Base-by-base conservation (phyloP, 2,888 invertebrate species). In the Campopleginae sp. region DNA sequence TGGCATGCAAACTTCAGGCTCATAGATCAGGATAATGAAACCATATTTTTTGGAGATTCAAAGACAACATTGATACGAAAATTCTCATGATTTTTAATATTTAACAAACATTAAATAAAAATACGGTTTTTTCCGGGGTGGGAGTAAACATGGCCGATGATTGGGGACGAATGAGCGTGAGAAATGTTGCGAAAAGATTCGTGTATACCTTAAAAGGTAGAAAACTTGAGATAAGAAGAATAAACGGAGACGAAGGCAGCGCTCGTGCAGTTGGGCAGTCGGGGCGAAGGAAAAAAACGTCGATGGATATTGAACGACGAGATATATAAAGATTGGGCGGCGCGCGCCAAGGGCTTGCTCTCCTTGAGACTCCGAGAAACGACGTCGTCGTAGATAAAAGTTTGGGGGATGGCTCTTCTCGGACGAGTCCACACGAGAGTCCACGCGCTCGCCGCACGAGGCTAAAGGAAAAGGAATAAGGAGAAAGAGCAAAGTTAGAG, bases 341-440 rank as follows among this genome's bases (percentile, higher is more conserved):
- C n/a, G n/a, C n/a, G n/a, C n/a, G 33, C 27, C 23, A 76, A 78
- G 85, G 51, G n/a, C 46, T 63, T 63, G 51, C 27, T 31, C 65
- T n/a, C n/a, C n/a, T n/a, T n/a, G 77, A 84, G 80, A 83, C 74
- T 82, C 82, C 58, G 82, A 80, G 82, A 68, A 81, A 81, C 84
- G 74, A 82, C 68, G 66, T 61, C 68, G 66, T 61, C 79, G 63
- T 80, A 81, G 87, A 85, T 86, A 85, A 80, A 84, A 86, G 74
- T 74, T 84, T 86, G 79, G 46, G 38, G 79, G 76, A 76, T 76
- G 81, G 51, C 71, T 71, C 61, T 51, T 68, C 70, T 75, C 46
- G 46, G 54, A 19, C 70, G 58, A 61, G 46, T 65, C 27, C 58
- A 38, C 38, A 38, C 38, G 76, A 77, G 80, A 80, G 77, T 84